These are phyloP conservation scores for Globodera rostochiensis DNA, from an alignment of 1,140 invertebrate species.

Conservation along the genomic window DNA sequence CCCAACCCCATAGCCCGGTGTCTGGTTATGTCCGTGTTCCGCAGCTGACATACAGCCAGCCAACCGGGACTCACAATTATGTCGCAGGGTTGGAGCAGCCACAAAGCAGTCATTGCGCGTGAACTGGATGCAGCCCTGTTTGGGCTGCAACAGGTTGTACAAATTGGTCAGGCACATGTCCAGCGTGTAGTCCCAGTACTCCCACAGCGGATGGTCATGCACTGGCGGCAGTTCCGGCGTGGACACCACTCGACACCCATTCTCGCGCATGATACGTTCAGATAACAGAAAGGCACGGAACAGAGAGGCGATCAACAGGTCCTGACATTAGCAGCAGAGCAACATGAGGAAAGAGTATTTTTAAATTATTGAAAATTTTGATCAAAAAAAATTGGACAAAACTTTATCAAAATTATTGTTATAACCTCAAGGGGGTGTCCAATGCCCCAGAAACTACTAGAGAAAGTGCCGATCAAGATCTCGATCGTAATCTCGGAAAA, in stretches of 20 bases:
- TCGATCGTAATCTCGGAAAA: slow-evolving; percentile 13
- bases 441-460: no score
- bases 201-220: slow-evolving; percentile 76
- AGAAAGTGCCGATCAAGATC: no score
- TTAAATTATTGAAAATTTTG: no score
- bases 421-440: no score
- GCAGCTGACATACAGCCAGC: no score
- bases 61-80: slow-evolving; percentile 39
- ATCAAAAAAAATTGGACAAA: no score
- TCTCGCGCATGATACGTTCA: slow-evolving; percentile 90
- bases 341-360: no score
- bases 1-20: no score
- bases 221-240: slow-evolving; percentile 85
- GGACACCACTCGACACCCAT: slow-evolving; percentile 92
- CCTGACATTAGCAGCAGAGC: slow-evolving; percentile 66
- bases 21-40: no score
- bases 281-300: slow-evolving; percentile 96
- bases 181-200: slow-evolving; percentile 89
- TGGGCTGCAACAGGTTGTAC: slow-evolving; percentile 45
- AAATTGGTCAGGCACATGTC: slow-evolving; percentile 89
- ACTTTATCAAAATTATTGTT: no score
- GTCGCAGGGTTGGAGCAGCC: slow-evolving; percentile 20
- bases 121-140: slow-evolving; percentile 28
- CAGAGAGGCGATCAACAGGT: slow-evolving; percentile 93
- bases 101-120: slow-evolving; percentile 45